A percentile compares a stretch with the other conserved stretches of the same genome.
Evolutionary conservation across 1,140 invertebrate species (phyloP).

Genomic region (Drosophila guanche): DNA sequence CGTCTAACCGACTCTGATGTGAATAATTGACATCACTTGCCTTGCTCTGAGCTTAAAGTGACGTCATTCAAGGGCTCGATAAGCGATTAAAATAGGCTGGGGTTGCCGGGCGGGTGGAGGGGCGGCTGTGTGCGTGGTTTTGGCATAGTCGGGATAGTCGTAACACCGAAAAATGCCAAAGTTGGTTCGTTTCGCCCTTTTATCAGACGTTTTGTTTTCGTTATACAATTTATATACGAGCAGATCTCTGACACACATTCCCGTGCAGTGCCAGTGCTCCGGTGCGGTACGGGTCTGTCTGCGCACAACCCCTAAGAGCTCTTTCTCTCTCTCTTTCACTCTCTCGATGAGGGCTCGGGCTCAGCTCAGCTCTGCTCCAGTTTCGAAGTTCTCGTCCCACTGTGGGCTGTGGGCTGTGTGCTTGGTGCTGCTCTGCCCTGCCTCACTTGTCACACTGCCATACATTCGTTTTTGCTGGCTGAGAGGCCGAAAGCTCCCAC

Average conservation of each 20-base stretch:
- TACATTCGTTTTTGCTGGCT: conserved; percentile 52
- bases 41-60: conserved; percentile 32
- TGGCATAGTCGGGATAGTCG: conserved; percentile 11
- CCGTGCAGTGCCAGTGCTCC: conserved; percentile 34
- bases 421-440: conserved; percentile 20
- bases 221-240: conserved; percentile 71
- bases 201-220: conserved; percentile 58
- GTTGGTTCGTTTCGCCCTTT: conserved; percentile 49
- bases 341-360: conserved; percentile 13
- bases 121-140: too few relatives aligned
- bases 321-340: conserved; percentile 10
- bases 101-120: too few relatives aligned
- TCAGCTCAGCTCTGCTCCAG: conserved; percentile 51
- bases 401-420: conserved; percentile 12
- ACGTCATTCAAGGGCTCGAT: conserved; percentile 67
- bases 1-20: conserved; percentile 32
- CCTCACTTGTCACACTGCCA: conserved; percentile 76
- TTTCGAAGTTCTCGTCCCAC: conserved; percentile 64
- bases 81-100: conserved; percentile 46
- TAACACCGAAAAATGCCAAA: conserved; percentile 46
- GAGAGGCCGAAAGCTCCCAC: conserved; percentile 64
- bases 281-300: conserved; percentile 3
- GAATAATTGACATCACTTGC: conserved; percentile 58
- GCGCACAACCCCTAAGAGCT: conserved; percentile 17
- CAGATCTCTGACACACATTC: conserved; percentile 64